phyloP scores from a whole-genome alignment of 1,140 invertebrate genomes.

The Melanaphis sacchari region DNA sequence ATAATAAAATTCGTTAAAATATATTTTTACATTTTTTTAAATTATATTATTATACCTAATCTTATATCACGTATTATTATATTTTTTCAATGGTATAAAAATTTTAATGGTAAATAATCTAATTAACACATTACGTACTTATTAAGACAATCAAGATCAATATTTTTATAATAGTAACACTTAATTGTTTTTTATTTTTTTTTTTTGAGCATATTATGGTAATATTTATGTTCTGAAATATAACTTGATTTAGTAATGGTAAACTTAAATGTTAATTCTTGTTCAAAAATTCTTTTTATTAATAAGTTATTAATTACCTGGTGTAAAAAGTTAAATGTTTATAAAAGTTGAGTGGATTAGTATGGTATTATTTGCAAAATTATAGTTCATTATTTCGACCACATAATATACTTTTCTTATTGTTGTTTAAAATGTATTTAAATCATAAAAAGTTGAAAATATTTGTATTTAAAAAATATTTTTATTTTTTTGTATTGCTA shows the following conservation, averaged over 20 bases:
- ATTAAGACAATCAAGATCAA: neutral
- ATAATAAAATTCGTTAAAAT: neutral
- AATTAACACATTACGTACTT: neutral
- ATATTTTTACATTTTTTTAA: neutral
- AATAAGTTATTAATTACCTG: neutral
- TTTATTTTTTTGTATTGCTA: too few relatives aligned
- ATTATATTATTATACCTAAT: neutral
- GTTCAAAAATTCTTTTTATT: neutral
- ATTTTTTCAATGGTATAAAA: neutral
- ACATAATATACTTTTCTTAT: too few relatives aligned
- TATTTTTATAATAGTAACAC: neutral
- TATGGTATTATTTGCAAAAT: neutral
- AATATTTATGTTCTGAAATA: neutral
- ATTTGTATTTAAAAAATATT: too few relatives aligned
- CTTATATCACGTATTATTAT: neutral
- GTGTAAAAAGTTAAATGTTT: neutral
- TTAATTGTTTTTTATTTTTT: neutral
- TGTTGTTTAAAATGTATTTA: too few relatives aligned
- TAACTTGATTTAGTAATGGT: neutral
- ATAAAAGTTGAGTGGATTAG: neutral
- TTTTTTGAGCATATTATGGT: neutral
- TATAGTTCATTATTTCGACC: neutral
- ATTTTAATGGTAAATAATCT: neutral
- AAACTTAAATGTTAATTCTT: neutral
- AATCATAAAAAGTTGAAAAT: too few relatives aligned